phyloP scores from a whole-genome alignment of 2,888 invertebrate genomes.

The Penaeus monodon region DNA sequence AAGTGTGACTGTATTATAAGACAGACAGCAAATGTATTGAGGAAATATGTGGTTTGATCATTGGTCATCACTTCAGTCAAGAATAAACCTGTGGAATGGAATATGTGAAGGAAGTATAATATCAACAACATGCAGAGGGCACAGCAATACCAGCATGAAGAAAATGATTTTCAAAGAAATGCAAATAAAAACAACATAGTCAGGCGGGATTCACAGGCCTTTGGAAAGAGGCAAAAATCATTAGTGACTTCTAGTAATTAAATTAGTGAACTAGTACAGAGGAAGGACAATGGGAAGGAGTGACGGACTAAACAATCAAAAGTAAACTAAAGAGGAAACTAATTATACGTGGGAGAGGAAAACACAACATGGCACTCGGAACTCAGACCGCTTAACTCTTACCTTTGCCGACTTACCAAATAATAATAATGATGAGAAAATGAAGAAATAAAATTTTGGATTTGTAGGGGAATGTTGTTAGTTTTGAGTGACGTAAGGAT shows the following conservation, averaged over 20 bases:
- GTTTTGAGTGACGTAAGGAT: constrained; percentile 47
- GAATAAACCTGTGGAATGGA: constrained; percentile 42
- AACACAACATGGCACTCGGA: constrained; percentile 11
- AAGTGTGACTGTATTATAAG: constrained; percentile 36
- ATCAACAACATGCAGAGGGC: constrained; percentile 36
- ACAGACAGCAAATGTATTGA: constrained; percentile 35
- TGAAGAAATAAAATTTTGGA: constrained; percentile 46
- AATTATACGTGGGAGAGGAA: not conserved
- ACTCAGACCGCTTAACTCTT: constrained; percentile 33
- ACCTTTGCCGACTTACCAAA: constrained; percentile 59
- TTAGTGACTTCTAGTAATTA: too few relatives aligned
- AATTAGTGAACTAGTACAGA: too few relatives aligned
- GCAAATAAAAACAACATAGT: constrained; percentile 29
- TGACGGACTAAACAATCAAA: too few relatives aligned
- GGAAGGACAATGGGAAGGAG: too few relatives aligned
- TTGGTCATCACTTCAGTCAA: constrained; percentile 26
- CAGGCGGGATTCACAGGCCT: constrained; percentile 5
- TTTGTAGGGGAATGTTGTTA: constrained; percentile 46
- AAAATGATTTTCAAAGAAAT: constrained; percentile 36
- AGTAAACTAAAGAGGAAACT: not conserved
- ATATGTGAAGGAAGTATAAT: constrained; percentile 34
- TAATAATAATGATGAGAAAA: constrained; percentile 54
- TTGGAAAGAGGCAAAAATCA: too few relatives aligned
- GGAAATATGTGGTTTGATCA: constrained; percentile 41
- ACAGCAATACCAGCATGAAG: constrained; percentile 8